phyloP scores from a whole-genome alignment of 2,888 invertebrate genomes.

The Clitarchus hookeri region DNA sequence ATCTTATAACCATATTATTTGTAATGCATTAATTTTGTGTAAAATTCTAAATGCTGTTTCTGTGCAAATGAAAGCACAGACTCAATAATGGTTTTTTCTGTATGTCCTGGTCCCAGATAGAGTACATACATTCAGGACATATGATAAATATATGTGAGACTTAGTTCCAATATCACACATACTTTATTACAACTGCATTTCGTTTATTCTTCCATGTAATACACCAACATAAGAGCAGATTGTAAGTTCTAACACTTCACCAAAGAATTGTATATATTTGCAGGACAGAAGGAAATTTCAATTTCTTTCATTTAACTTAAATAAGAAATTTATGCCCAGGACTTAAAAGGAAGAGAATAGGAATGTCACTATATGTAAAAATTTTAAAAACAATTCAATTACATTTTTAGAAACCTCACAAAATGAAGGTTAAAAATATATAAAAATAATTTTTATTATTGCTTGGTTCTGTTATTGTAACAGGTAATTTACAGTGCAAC shows the following conservation, averaged over 20 bases:
- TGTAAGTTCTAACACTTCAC: background rate
- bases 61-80: background rate
- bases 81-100: background rate
- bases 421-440: background rate
- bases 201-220: background rate
- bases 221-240: background rate
- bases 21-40: background rate
- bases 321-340: too few relatives aligned
- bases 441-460: background rate
- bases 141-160: background rate
- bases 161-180: slow-evolving; percentile 23
- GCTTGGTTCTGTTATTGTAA: background rate
- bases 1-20: background rate
- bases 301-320: too few relatives aligned
- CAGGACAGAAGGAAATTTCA: too few relatives aligned
- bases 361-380: too few relatives aligned
- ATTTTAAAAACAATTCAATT: too few relatives aligned
- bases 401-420: background rate
- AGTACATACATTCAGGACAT: background rate
- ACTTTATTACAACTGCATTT: background rate
- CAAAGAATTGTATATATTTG: background rate
- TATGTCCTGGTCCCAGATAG: background rate
- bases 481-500: too few relatives aligned
- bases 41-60: background rate
- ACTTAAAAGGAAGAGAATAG: too few relatives aligned